Evolutionary conservation across 2,113 vertebrate genomes (phyloP).

Genomic region (Elachura formosa): DNA sequence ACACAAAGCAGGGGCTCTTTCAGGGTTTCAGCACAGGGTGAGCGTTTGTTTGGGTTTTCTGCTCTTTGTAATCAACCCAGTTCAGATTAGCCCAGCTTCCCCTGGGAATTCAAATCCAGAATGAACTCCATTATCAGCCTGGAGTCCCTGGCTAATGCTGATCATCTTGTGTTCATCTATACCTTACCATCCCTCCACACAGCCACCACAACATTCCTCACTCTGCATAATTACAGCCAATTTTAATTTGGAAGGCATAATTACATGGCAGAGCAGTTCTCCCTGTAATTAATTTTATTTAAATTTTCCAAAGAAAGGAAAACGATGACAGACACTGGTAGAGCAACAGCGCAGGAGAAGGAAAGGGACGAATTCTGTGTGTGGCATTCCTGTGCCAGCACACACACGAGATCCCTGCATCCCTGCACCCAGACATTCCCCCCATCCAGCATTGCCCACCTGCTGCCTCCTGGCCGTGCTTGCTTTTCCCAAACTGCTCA

Average conservation of each 20-base stretch:
- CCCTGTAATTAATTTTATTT: background rate
- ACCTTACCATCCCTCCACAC: background rate
- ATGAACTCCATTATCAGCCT: background rate
- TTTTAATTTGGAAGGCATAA: background rate
- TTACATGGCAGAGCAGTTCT: background rate
- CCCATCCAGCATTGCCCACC: too few relatives aligned
- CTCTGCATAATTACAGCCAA: background rate
- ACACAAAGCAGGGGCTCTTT: background rate
- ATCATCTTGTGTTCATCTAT: accelerated
- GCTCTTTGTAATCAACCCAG: background rate
- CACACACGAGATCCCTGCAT: too few relatives aligned
- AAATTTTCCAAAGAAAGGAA: background rate
- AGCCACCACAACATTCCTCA: background rate
- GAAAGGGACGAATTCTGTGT: accelerated
- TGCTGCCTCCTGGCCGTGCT: background rate
- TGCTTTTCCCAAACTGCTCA: background rate
- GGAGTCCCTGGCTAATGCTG: background rate
- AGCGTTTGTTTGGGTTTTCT: background rate
- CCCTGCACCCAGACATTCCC: too few relatives aligned
- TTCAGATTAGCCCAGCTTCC: background rate
- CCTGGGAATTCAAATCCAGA: background rate
- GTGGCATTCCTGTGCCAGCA: accelerated
- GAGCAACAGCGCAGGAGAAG: background rate
- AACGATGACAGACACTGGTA: background rate
- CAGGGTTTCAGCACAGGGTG: background rate